Evolutionary conservation across 2,797 vertebrate genomes (phyloP).

Genomic region (Todus mexicanus): DNA sequence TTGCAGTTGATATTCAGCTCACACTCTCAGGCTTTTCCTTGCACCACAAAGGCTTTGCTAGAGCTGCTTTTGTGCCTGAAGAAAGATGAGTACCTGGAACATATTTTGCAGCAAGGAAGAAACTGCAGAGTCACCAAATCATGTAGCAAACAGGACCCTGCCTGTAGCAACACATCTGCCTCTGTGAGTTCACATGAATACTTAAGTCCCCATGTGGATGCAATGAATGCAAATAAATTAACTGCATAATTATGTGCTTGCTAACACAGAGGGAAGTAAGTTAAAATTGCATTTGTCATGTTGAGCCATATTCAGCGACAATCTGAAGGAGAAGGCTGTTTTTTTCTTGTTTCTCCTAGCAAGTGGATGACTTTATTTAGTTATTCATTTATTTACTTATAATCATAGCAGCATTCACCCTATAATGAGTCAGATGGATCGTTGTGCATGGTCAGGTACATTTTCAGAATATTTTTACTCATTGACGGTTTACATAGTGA

Average conservation of each 20-base stretch:
- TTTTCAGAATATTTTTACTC: neutral
- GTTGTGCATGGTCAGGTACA: neutral
- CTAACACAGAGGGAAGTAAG: neutral
- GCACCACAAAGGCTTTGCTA: neutral
- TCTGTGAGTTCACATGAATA: neutral
- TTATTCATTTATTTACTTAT: neutral
- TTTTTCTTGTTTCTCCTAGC: neutral
- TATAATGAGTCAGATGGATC: neutral
- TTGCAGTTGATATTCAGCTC: slow-evolving; percentile 1
- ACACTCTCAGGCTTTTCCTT: neutral
- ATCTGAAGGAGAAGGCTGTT: neutral
- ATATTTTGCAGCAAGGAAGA: neutral
- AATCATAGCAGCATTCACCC: neutral
- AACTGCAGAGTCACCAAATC: slow-evolving; percentile 25
- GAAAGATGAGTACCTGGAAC: neutral
- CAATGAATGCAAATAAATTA: slow-evolving; percentile 21
- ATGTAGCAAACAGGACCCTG: neutral
- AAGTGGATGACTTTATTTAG: neutral
- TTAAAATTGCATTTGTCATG: neutral
- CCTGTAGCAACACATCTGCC: neutral
- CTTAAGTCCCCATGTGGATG: neutral
- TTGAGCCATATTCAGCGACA: neutral
- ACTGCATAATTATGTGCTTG: neutral
- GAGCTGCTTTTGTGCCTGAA: neutral
- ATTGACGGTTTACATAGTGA: neutral